Evolutionary conservation across 2,113 vertebrate species (phyloP).

Genomic region (Vombatus ursinus): DNA sequence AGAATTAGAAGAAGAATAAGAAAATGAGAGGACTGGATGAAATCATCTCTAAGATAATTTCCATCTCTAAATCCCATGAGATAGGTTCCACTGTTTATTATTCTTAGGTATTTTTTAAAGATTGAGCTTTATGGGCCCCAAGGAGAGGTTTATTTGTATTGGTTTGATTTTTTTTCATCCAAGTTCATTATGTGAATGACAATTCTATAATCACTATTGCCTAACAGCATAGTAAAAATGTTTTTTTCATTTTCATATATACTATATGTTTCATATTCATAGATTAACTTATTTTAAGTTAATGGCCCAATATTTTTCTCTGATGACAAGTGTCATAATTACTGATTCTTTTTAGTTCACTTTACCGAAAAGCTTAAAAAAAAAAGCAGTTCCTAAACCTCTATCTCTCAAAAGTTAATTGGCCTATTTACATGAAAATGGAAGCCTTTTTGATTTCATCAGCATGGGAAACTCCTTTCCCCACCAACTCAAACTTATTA

Average conservation of each 20-base stretch:
- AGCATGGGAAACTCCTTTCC: neutral
- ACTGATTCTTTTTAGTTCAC: slow-evolving; percentile 13
- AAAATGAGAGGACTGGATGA: too few relatives aligned
- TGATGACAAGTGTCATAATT: neutral
- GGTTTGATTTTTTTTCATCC: slow-evolving; percentile 16
- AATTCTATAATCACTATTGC: neutral
- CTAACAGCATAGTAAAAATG: neutral
- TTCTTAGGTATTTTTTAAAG: slow-evolving; percentile 19
- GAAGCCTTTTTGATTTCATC: neutral
- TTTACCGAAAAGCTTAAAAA: slow-evolving; percentile 12
- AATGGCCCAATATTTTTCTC: neutral
- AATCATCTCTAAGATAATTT: too few relatives aligned
- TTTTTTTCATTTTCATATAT: neutral
- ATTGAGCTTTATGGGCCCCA: neutral
- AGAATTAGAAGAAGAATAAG: too few relatives aligned
- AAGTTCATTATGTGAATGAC: neutral
- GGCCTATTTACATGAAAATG: neutral
- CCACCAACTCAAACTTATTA: neutral
- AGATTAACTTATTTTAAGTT: neutral
- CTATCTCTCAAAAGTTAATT: too few relatives aligned
- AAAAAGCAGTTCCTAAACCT: neutral
- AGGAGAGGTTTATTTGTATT: slow-evolving; percentile 8
- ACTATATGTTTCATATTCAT: slow-evolving; percentile 3
- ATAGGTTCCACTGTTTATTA: neutral
- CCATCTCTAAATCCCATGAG: too few relatives aligned